These are phyloP conservation scores for Diabrotica balteata DNA, from an alignment of 2,888 invertebrate genomes.

Conservation along the genomic window DNA sequence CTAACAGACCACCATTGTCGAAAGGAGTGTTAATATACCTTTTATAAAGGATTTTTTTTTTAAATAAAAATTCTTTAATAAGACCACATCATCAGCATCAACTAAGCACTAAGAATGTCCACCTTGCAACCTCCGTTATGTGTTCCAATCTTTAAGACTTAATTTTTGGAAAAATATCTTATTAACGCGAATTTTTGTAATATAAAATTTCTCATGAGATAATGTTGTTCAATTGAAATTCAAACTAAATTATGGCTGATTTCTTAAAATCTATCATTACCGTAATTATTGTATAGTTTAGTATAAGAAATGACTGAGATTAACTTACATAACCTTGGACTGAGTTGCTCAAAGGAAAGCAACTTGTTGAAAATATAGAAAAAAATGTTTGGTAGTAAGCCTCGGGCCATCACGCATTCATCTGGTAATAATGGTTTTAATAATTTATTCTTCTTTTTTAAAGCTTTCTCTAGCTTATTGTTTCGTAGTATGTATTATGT, in stretches of 20 bases:
- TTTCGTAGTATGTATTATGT: slow-evolving; percentile 3
- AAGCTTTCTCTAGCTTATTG: slow-evolving; percentile 23
- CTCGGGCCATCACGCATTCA: slow-evolving; percentile 19
- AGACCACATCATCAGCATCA: no score
- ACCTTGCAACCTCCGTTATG: no score
- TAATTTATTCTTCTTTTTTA: slow-evolving; percentile 19
- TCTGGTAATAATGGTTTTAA: slow-evolving; percentile 21
- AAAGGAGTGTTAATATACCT: no score
- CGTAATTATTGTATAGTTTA: background rate
- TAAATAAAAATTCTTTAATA: no score
- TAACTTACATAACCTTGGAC: slow-evolving; percentile 20
- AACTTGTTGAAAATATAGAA: slow-evolving; percentile 17
- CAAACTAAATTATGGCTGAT: background rate
- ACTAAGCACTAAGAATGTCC: no score
- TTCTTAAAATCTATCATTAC: background rate
- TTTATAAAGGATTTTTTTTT: no score
- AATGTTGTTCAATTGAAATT: no score
- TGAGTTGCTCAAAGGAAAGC: slow-evolving; percentile 15
- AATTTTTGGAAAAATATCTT: no score
- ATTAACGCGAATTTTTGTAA: no score
- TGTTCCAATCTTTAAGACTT: no score
- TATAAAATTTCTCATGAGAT: no score
- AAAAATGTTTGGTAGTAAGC: slow-evolving; percentile 13
- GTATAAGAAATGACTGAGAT: slow-evolving; percentile 7
- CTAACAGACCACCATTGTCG: no score